Evolutionary conservation across 2,797 vertebrate genomes (phyloP).

Genomic region (Alca torda): DNA sequence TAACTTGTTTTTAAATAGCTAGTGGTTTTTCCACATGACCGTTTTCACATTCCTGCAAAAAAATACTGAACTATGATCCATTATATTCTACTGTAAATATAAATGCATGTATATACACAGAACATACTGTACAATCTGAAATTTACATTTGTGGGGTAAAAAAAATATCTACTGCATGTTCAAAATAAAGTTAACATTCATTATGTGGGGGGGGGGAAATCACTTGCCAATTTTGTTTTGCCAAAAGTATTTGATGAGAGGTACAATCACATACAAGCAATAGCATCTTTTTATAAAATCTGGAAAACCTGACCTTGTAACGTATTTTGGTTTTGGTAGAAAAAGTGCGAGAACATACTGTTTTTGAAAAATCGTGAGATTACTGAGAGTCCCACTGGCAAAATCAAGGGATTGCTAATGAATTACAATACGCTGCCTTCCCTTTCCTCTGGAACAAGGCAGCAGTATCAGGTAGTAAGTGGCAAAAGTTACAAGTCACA

Average conservation of each 20-base stretch:
- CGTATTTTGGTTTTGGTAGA: background rate
- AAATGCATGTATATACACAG: background rate
- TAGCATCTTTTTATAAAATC: background rate
- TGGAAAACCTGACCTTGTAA: background rate
- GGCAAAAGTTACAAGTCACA: background rate
- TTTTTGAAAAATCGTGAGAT: background rate
- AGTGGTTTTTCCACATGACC: background rate
- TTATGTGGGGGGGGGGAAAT: background rate
- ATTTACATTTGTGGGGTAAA: background rate
- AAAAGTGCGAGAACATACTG: background rate
- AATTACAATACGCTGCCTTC: background rate
- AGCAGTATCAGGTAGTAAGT: background rate
- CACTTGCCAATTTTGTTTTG: background rate
- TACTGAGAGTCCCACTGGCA: background rate
- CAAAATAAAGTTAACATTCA: background rate
- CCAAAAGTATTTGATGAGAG: background rate
- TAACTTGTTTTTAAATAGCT: background rate
- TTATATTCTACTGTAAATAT: background rate
- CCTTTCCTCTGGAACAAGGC: background rate
- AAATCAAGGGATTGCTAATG: background rate
- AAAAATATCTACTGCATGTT: background rate
- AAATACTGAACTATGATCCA: background rate
- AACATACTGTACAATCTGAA: background rate
- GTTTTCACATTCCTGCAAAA: background rate
- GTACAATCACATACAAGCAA: background rate